phyloP scores from a whole-genome alignment of 2,113 vertebrate species.

The Chunga burmeisteri region DNA sequence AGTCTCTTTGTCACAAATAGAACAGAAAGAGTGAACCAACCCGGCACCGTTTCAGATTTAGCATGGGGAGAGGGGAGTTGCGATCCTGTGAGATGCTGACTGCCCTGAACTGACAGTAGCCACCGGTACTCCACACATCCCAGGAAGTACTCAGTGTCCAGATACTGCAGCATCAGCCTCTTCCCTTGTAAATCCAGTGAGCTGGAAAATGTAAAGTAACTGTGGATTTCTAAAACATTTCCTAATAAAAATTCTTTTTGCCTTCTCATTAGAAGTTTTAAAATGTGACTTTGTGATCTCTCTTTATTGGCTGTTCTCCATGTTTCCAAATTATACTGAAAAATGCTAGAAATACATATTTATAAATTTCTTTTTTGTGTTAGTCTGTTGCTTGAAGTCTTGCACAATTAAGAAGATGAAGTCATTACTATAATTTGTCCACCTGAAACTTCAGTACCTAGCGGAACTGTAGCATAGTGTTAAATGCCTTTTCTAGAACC shows the following conservation, averaged over 20 bases:
- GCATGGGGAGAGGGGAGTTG: neutral
- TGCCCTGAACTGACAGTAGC: neutral
- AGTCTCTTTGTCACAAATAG: neutral
- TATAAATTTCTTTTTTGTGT: neutral
- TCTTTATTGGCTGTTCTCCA: neutral
- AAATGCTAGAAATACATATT: neutral
- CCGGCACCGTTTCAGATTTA: neutral
- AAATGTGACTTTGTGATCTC: neutral
- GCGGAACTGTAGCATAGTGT: neutral
- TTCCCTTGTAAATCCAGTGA: neutral
- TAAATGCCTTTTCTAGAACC: neutral
- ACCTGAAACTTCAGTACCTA: neutral
- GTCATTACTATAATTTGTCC: neutral
- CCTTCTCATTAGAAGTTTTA: neutral
- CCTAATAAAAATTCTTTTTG: neutral
- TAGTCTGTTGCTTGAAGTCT: neutral
- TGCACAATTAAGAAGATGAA: neutral
- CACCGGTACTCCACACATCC: neutral
- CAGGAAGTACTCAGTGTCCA: neutral
- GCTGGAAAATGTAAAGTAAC: conserved; percentile 20
- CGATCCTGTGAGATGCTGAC: neutral
- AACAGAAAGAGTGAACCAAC: neutral
- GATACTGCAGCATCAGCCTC: neutral
- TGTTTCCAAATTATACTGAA: conserved; percentile 25
- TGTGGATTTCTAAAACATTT: neutral